These are phyloP conservation scores for Hermaeophaga mercurialis DNA, from an alignment of 2,888 invertebrate genomes.

Conservation along the genomic window DNA sequence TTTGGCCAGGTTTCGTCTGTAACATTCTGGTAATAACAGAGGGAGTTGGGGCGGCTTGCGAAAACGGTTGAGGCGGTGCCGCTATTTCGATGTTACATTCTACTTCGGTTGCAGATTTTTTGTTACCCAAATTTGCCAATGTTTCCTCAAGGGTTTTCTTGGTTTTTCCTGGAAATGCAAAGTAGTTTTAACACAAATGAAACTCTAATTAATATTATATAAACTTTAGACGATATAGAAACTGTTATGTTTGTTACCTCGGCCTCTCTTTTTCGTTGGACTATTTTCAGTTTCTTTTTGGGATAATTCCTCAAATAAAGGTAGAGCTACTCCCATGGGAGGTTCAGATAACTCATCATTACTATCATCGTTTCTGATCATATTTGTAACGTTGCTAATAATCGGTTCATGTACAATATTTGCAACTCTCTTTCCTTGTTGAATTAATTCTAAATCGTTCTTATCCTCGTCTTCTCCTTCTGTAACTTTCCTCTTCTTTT, in stretches of 20 bases:
- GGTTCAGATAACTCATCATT: constrained; percentile 54
- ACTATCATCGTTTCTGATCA: constrained; percentile 43
- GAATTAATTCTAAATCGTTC: neutral
- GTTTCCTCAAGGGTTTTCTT: constrained; percentile 58
- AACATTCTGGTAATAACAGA: constrained; percentile 70
- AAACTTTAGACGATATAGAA: too few relatives aligned
- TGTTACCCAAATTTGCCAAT: constrained; percentile 61
- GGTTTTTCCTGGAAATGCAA: constrained; percentile 33
- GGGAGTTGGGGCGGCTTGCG: constrained; percentile 59
- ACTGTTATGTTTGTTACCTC: too few relatives aligned
- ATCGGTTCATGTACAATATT: constrained; percentile 40
- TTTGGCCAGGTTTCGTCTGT: constrained; percentile 54
- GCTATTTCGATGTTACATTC: constrained; percentile 54
- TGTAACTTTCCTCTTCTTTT: constrained; percentile 16
- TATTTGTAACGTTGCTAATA: constrained; percentile 41
- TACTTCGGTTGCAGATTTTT: constrained; percentile 53
- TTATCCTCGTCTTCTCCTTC: constrained; percentile 10
- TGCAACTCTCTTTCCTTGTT: constrained; percentile 44
- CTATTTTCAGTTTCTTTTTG: constrained; percentile 46
- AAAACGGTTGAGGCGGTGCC: constrained; percentile 61
- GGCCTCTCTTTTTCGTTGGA: constrained; percentile 56
- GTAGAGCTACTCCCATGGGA: constrained; percentile 49
- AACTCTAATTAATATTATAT: neutral
- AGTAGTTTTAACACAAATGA: constrained; percentile 5
- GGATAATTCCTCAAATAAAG: constrained; percentile 48